Base-by-base conservation (phyloP, 2,797 vertebrate genomes). In the Acridotheres tristis region DNA sequence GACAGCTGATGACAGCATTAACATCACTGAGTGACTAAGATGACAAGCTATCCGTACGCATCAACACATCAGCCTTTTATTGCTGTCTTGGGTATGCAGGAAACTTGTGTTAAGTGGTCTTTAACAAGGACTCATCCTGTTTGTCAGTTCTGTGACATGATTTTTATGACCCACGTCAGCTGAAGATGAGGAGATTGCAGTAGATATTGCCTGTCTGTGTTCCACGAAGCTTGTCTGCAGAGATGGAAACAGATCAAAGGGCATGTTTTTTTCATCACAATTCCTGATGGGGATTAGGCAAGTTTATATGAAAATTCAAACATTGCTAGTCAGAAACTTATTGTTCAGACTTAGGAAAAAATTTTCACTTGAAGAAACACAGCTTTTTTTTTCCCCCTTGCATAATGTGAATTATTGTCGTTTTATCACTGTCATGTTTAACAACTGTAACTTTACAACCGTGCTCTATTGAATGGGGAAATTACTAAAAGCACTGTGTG, bases 1-100 rank as follows among this genome's bases (percentile, higher is more conserved):
- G 95, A 89, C 78, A 96, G 77, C 83, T 71, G 85, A 42, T 92
- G 93, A 84, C 93, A 96, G 82, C 66, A 50, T 88, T 88, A 85
- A 81, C 87, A 88, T 93, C 89, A 65, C 76, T 10, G 59, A 94
- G 92, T 85, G 93, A 90, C 74, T 80, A 80, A 90, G 61, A 81
- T 88, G 90, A 96, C 92, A 95, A 92, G 86, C 76, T 90, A 18
- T 94, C 81, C 53, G 62, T 90, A 38, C 66, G 68, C 75, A 59
- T 94, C 92, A 73, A 76, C 81, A 83, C 84, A 68, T 91, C 92
- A 83, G 80, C 66, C 90, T 96, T 94, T 89, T 89, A 71, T 53
- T 87, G 68, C 58, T 92, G 68, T 79, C 94, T 89, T 92, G 76
- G 74, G 77, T 84, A 68, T 73, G 65, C 74, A 67, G 17, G 67